These are phyloP conservation scores for Scaptodrosophila lebanonensis DNA, from an alignment of 1,140 invertebrate genomes.

Conservation along the genomic window DNA sequence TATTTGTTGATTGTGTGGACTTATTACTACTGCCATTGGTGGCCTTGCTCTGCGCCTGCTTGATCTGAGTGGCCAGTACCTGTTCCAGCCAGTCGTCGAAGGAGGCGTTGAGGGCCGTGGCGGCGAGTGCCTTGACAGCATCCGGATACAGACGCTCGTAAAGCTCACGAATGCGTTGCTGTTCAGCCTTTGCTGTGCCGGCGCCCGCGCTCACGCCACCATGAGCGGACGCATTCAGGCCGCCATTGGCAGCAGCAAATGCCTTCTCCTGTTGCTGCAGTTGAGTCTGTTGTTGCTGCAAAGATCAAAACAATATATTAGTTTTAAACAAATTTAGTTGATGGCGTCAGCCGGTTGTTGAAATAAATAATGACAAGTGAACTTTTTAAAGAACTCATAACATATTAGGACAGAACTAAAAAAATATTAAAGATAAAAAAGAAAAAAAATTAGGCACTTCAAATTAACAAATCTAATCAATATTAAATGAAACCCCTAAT, in stretches of 20 bases:
- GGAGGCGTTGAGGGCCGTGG: constrained; percentile 55
- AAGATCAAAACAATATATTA: constrained; percentile 7
- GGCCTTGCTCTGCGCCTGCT: constrained; percentile 48
- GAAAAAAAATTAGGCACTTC: too few species aligned
- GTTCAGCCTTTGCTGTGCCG: constrained; percentile 48
- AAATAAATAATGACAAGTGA: too few species aligned
- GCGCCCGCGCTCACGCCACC: too few species aligned
- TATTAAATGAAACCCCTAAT: too few species aligned
- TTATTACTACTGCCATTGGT: constrained; percentile 69
- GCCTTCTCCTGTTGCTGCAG: constrained; percentile 37
- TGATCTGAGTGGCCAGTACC: constrained; percentile 64
- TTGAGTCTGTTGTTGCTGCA: constrained; percentile 59
- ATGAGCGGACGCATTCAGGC: constrained; percentile 1
- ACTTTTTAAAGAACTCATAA: too few species aligned
- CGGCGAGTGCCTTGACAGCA: constrained; percentile 58
- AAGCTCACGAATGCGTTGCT: constrained; percentile 68
- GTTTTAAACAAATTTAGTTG: neutral
- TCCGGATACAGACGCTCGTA: constrained; percentile 74
- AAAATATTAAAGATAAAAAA: too few species aligned
- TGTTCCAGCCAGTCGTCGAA: constrained; percentile 76
- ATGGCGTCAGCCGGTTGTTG: too few species aligned
- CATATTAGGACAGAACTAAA: too few species aligned
- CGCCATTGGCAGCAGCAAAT: constrained; percentile 20
- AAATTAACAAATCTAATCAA: too few species aligned
- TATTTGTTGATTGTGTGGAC: constrained; percentile 73